A percentile compares a stretch with the other conserved stretches of the same genome.
phyloP scores from a whole-genome alignment of 2,797 vertebrate species.

The Acropternis orthonyx region DNA sequence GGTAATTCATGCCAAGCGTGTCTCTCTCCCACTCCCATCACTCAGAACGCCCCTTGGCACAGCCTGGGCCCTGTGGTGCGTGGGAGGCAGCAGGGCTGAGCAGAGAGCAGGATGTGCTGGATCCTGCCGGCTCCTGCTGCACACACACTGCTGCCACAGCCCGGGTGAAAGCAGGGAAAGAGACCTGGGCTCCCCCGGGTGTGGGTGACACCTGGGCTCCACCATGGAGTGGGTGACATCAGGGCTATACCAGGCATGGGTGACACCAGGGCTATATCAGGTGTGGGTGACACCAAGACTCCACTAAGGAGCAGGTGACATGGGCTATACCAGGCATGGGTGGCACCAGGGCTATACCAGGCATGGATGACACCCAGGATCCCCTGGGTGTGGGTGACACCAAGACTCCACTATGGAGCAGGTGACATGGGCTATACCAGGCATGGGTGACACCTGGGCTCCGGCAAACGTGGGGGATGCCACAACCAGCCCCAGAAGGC shows the following conservation, averaged over 20 bases:
- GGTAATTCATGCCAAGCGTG: not conserved
- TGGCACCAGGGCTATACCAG: too few species aligned
- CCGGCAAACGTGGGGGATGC: fast-evolving
- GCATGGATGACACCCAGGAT: too few species aligned
- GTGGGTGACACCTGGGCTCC: too few species aligned
- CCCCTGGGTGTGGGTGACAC: too few species aligned
- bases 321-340: too few species aligned
- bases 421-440: not conserved
- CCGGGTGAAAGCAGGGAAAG: not conserved
- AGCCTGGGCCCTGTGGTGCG: not conserved
- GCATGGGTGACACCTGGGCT: not conserved
- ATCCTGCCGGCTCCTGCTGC: not conserved
- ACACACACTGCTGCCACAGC: not conserved
- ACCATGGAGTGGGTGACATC: too few species aligned
- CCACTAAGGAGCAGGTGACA: too few species aligned
- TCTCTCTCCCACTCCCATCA: not conserved
- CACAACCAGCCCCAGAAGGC: not conserved
- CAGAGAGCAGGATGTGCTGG: not conserved
- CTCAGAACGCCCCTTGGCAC: not conserved
- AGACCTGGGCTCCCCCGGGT: not conserved
- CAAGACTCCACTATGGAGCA: too few species aligned
- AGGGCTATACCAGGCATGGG: too few species aligned
- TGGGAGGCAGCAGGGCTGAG: not conserved
- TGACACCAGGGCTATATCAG: too few species aligned
- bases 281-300: too few species aligned